phyloP scores from a whole-genome alignment of 1,140 invertebrate genomes.

The Caenorhabditis inopinata region DNA sequence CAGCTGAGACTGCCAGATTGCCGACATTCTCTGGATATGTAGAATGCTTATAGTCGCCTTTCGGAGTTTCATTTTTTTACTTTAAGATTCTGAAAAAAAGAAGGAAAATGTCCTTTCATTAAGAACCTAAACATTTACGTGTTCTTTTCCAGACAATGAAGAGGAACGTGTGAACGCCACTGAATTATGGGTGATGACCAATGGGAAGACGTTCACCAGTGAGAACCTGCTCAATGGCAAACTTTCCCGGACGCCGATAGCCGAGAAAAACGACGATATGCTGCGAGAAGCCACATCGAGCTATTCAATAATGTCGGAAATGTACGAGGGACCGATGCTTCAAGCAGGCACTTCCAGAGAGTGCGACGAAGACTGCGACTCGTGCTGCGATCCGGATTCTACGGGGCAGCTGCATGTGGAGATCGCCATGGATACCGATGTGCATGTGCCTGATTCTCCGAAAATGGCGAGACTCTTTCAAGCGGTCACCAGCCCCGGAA shows the following conservation, averaged over 20 bases:
- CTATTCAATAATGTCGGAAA: slow-evolving; percentile 35
- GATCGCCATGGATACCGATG: slow-evolving; percentile 47
- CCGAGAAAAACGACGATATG: neutral
- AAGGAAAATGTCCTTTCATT: too few species aligned
- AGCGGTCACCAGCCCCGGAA: slow-evolving; percentile 48
- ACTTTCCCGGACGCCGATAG: neutral
- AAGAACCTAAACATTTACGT: too few species aligned
- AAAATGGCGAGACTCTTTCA: slow-evolving; percentile 45
- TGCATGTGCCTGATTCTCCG: slow-evolving; percentile 41
- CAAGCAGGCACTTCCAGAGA: neutral
- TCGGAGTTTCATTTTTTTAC: too few species aligned
- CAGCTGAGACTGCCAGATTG: too few species aligned
- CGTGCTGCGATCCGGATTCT: neutral
- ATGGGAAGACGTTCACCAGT: slow-evolving; percentile 62
- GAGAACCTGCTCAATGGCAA: slow-evolving; percentile 48
- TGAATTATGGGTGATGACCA: slow-evolving; percentile 70
- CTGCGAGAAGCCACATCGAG: neutral
- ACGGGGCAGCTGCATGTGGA: slow-evolving; percentile 14
- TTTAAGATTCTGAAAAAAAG: too few species aligned
- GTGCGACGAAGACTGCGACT: neutral
- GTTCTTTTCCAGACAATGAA: slow-evolving; percentile 5
- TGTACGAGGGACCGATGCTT: neutral
- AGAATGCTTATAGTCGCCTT: too few species aligned
- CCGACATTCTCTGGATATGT: too few species aligned
- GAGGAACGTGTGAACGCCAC: slow-evolving; percentile 72